Evolutionary conservation across 2,797 vertebrate genomes (phyloP).

Genomic region (Molothrus aeneus): DNA sequence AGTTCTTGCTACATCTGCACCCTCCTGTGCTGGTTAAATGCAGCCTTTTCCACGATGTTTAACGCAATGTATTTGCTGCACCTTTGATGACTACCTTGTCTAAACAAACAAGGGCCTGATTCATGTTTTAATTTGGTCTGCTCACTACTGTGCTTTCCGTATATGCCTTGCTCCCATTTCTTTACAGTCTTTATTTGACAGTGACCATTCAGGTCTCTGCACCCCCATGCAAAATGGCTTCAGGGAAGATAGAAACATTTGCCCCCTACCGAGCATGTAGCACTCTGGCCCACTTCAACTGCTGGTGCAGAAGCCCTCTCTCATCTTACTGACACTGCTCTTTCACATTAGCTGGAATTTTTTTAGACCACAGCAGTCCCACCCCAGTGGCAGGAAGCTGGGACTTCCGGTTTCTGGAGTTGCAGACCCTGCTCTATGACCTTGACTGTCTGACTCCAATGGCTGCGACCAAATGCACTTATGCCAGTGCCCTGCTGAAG

Average conservation of each 20-base stretch:
- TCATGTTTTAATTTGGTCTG: background rate
- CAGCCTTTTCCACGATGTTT: background rate
- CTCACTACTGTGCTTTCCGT: background rate
- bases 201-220: background rate
- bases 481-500: background rate
- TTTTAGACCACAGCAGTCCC: background rate
- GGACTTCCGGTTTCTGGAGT: background rate
- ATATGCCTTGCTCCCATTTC: background rate
- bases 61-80: background rate
- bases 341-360: background rate
- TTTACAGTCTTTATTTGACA: background rate
- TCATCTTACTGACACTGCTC: background rate
- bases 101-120: background rate
- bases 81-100: background rate
- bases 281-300: background rate
- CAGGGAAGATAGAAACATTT: background rate
- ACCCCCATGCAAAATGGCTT: accelerated
- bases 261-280: background rate
- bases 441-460: background rate
- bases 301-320: background rate
- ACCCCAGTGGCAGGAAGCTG: background rate
- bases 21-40: background rate
- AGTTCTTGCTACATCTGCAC: background rate
- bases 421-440: background rate
- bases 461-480: background rate